These are phyloP conservation scores for Philopedon plagiatum DNA, from an alignment of 2,888 invertebrate species.

Conservation along the genomic window DNA sequence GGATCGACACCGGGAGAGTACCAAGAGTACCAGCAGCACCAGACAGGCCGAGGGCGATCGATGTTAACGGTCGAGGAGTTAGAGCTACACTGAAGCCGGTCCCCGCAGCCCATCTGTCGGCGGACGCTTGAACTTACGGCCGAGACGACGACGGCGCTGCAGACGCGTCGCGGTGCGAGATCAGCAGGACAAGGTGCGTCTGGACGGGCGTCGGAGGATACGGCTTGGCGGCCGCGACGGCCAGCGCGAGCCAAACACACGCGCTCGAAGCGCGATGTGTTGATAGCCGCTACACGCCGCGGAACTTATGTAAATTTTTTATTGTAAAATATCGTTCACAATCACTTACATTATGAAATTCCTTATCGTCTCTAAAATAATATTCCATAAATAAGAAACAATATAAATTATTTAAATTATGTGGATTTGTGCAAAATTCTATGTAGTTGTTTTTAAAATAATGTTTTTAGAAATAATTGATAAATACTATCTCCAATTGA, in stretches of 20 bases:
- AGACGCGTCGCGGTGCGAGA: slow-evolving; percentile 39
- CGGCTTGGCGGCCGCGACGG: slow-evolving; percentile 2
- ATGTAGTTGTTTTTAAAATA: slow-evolving; percentile 28
- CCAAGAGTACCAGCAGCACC: slow-evolving; percentile 45
- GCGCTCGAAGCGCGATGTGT: slow-evolving; percentile 12
- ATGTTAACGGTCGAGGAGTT: slow-evolving; percentile 65
- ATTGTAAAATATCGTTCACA: background rate
- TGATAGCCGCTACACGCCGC: background rate
- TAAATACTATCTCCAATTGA: slow-evolving; percentile 26
- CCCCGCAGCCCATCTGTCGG: slow-evolving; percentile 62
- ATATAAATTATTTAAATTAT: slow-evolving; percentile 16
- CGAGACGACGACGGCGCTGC: slow-evolving; percentile 39
- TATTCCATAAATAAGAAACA: background rate
- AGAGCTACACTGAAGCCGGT: slow-evolving; percentile 66
- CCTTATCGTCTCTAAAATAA: background rate
- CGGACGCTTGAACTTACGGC: slow-evolving; percentile 61
- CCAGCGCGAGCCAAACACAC: slow-evolving; percentile 13
- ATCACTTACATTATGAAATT: background rate
- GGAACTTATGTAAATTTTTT: background rate
- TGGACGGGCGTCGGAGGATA: slow-evolving; percentile 36
- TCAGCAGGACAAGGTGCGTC: slow-evolving; percentile 38
- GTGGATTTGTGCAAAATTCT: slow-evolving; percentile 25
- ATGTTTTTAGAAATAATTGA: slow-evolving; percentile 16
- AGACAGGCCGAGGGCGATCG: slow-evolving; percentile 50
- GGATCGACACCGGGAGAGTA: slow-evolving; percentile 41